Evolutionary conservation across 2,888 invertebrate genomes (phyloP).

Genomic region (Acleris laterana): DNA sequence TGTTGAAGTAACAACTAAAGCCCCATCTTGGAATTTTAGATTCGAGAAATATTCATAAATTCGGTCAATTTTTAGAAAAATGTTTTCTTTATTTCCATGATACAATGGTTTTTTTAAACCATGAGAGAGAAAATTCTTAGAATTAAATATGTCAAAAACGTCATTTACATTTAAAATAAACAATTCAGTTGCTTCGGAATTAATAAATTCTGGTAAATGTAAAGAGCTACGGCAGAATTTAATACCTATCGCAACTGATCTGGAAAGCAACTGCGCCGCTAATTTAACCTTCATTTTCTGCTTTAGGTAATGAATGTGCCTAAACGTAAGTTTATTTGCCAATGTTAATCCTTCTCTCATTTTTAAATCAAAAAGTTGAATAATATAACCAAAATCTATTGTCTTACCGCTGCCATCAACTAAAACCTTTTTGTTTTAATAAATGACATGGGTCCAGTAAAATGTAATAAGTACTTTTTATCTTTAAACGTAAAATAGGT

Average conservation of each 20-base stretch:
- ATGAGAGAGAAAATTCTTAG: constrained; percentile 1
- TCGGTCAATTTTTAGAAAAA: constrained; percentile 1
- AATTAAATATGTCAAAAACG: constrained; percentile 15
- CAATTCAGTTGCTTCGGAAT: constrained; percentile 12
- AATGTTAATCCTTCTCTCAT: too few species aligned
- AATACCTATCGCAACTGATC: constrained; percentile 1
- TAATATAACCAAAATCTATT: too few species aligned
- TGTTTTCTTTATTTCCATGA: background rate
- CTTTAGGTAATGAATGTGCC: too few species aligned
- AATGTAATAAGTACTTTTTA: too few species aligned
- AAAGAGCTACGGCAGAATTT: constrained; percentile 11
- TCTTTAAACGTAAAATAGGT: too few species aligned
- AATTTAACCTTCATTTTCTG: constrained; percentile 2
- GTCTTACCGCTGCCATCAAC: too few species aligned
- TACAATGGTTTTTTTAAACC: constrained; percentile 2
- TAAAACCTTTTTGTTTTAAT: too few species aligned
- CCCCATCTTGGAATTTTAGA: constrained; percentile 3
- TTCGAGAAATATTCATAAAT: constrained; percentile 1
- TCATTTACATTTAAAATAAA: constrained; percentile 14
- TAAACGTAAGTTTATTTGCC: too few species aligned
- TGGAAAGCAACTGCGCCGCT: background rate
- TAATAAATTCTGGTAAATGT: constrained; percentile 3
- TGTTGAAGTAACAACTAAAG: constrained; percentile 5
- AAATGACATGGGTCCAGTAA: too few species aligned
- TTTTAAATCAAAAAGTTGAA: too few species aligned